phyloP scores from a whole-genome alignment of 2,113 vertebrate genomes.

The Manacus vitellinus region DNA sequence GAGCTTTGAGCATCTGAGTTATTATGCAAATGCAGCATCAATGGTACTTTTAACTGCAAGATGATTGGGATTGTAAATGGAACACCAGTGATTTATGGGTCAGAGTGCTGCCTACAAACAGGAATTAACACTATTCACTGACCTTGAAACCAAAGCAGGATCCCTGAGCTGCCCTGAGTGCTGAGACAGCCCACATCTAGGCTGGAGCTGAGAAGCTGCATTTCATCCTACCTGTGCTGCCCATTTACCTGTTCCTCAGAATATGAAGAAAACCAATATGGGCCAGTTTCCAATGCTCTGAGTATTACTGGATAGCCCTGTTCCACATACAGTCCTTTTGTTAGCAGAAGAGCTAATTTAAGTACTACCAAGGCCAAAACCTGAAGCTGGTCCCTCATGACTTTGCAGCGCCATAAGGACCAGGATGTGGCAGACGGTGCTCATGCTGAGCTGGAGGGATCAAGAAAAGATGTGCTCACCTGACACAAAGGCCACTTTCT shows the following conservation, averaged over 20 bases:
- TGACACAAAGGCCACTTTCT: constrained; percentile 98
- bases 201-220: background rate
- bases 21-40: constrained; percentile 1
- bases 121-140: background rate
- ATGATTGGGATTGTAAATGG: background rate
- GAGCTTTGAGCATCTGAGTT: background rate
- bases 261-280: background rate
- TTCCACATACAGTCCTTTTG: background rate
- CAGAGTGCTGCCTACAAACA: background rate
- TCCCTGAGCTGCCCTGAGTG: background rate
- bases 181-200: background rate
- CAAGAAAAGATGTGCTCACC: constrained; percentile 79
- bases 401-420: background rate
- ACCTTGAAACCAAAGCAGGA: background rate
- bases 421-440: background rate
- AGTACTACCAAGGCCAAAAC: background rate
- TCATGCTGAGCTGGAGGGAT: background rate
- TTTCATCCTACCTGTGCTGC: background rate
- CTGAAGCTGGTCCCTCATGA: background rate
- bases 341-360: background rate
- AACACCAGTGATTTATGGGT: background rate
- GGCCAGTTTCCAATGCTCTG: background rate
- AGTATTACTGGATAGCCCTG: background rate
- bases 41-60: constrained; percentile 1
- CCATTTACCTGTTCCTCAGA: background rate